Percentiles rank a stretch among this genome's conserved stretches.
Conservation (phyloP, 2,888 invertebrate species). For the Cheilosia scutellata region DNA sequence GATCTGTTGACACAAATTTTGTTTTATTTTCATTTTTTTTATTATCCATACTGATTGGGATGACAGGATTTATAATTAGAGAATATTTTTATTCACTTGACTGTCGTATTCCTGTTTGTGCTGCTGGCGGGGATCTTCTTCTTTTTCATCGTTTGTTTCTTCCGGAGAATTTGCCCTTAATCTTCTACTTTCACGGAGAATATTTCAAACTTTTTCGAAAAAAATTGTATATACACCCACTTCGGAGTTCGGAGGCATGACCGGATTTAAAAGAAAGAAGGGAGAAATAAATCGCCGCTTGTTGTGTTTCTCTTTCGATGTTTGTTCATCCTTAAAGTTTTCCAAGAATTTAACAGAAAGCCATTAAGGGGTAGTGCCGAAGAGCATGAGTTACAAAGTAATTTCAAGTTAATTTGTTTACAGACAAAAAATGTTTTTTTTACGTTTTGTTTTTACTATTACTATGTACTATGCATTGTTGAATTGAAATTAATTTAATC, state of each 20-base stretch:
- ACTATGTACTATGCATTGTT: no score
- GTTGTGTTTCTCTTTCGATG: not conserved
- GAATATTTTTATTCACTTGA: slow-evolving; percentile 61
- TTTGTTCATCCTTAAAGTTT: slow-evolving; percentile 34
- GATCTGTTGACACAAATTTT: slow-evolving; percentile 52
- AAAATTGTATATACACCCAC: slow-evolving; percentile 25
- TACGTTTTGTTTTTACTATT: no score
- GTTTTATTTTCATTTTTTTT: not conserved
- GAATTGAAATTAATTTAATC: slow-evolving; percentile 16
- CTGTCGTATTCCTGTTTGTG: slow-evolving; percentile 5
- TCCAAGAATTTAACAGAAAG: slow-evolving; percentile 11
- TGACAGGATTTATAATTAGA: slow-evolving; percentile 68
- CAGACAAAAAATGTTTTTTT: not conserved
- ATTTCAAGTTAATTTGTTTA: slow-evolving; percentile 14
- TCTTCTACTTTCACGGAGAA: slow-evolving; percentile 31
- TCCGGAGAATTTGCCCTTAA: slow-evolving; percentile 50
- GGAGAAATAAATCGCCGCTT: not conserved
- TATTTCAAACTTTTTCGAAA: slow-evolving; percentile 35
- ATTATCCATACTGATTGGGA: slow-evolving; percentile 40
- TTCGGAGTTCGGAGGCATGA: slow-evolving; percentile 13
- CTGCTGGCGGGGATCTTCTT: not conserved
- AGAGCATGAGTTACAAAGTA: not conserved
- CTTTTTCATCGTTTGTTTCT: not conserved
- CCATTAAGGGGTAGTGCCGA: not conserved
- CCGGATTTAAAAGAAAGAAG: slow-evolving; percentile 6